Conservation (phyloP, 2,113 vertebrate genomes). For the Pomatostomus ruficeps region DNA sequence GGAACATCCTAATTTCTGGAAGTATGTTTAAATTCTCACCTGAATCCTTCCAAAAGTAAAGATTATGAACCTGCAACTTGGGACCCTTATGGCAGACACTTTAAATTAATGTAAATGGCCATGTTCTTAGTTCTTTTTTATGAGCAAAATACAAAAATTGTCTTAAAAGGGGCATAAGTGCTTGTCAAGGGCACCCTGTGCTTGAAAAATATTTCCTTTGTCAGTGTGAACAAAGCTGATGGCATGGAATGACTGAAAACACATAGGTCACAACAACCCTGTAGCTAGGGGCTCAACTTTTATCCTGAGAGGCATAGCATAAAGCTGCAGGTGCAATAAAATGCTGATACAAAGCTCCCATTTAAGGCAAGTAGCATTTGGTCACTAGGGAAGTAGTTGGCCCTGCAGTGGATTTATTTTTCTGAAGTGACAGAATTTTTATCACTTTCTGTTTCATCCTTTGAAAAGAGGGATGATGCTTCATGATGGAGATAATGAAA, state of each 20-base stretch:
- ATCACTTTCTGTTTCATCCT: neutral
- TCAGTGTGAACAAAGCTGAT: neutral
- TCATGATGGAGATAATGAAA: constrained; percentile 9
- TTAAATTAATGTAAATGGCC: neutral
- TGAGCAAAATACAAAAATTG: neutral
- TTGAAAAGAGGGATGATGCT: neutral
- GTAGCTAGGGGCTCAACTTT: neutral
- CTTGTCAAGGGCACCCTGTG: neutral
- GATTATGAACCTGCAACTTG: neutral
- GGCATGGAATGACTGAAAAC: neutral
- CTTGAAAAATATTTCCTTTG: neutral
- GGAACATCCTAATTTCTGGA: neutral
- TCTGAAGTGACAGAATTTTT: neutral
- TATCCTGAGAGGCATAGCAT: neutral
- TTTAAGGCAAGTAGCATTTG: neutral
- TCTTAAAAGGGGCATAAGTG: neutral
- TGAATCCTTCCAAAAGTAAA: neutral
- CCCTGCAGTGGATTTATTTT: neutral
- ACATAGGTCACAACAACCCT: neutral
- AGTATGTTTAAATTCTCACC: neutral
- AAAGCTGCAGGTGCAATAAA: neutral
- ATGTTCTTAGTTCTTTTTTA: neutral
- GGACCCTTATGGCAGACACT: neutral
- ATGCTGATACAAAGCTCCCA: neutral
- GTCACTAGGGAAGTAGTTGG: neutral